Evolutionary conservation across 2,888 invertebrate species (phyloP).

Genomic region (Sarcophaga carnaria): DNA sequence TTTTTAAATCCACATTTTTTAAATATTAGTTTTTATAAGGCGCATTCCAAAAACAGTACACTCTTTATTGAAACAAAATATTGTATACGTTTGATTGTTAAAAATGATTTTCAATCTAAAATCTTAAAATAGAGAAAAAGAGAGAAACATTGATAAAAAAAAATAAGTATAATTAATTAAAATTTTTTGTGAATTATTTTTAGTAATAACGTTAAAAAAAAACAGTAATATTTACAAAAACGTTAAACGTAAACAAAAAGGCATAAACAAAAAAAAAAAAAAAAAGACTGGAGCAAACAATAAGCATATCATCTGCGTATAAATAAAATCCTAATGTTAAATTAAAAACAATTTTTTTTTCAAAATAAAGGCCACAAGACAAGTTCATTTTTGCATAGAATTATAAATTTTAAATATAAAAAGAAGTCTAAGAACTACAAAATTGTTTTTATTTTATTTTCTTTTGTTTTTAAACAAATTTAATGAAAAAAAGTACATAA

Average conservation of each 20-base stretch:
- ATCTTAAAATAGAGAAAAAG: constrained; percentile 72
- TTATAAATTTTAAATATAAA: constrained; percentile 56
- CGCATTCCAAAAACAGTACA: constrained; percentile 68
- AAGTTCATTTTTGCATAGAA: constrained; percentile 34
- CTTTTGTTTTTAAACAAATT: constrained; percentile 49
- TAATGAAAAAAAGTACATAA: constrained; percentile 61
- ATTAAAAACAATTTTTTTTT: constrained; percentile 6
- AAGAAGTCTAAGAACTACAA: constrained; percentile 47
- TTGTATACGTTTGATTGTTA: constrained; percentile 40
- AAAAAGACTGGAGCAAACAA: not conserved
- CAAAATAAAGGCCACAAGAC: constrained; percentile 13
- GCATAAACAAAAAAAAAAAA: constrained; percentile 2
- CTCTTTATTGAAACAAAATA: constrained; percentile 56
- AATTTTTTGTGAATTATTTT: constrained; percentile 57
- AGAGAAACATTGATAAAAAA: constrained; percentile 15
- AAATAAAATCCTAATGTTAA: not conserved
- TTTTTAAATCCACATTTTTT: constrained; percentile 65
- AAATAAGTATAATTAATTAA: constrained; percentile 59
- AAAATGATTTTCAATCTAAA: constrained; percentile 72
- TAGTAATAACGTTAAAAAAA: constrained; percentile 33
- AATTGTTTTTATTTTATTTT: constrained; percentile 49
- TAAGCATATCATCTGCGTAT: not conserved
- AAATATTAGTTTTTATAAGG: constrained; percentile 41
- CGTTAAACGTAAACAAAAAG: constrained; percentile 5
- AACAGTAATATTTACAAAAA: constrained; percentile 45